Percentiles rank a stretch among this genome's conserved stretches.
These are phyloP conservation scores for Mormyrops boulengeri DNA, from an alignment of 2,797 vertebrate species.

Conservation along the genomic window DNA sequence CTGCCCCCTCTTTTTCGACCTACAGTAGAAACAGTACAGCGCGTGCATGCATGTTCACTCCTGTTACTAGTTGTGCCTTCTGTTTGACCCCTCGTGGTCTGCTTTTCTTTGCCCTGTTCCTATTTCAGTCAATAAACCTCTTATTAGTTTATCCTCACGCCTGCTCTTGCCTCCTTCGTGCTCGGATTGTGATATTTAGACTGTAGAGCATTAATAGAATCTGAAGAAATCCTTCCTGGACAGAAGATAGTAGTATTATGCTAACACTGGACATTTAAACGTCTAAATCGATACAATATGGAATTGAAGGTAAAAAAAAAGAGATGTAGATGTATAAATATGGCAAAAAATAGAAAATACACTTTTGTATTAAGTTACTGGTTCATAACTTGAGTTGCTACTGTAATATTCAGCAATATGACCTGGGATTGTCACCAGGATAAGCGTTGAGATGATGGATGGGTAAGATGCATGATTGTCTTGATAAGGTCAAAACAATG, in stretches of 20 bases:
- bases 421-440: background rate
- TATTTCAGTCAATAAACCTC: background rate
- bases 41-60: background rate
- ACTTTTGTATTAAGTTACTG: background rate
- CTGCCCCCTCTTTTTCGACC: background rate
- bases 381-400: background rate
- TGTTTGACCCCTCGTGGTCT: background rate
- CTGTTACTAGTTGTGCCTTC: background rate
- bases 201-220: background rate
- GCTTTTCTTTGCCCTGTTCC: background rate
- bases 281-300: background rate
- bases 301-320: background rate
- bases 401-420: background rate
- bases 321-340: background rate
- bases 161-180: background rate
- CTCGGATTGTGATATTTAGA: background rate
- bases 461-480: background rate
- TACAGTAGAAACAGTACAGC: background rate
- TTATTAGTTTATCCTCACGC: background rate
- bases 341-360: background rate
- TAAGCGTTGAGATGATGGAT: background rate
- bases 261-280: background rate
- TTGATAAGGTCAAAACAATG: background rate
- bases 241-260: background rate
- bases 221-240: background rate